These are phyloP conservation scores for Agonopterix alstromeriana DNA, from an alignment of 2,888 invertebrate species.

Conservation along the genomic window DNA sequence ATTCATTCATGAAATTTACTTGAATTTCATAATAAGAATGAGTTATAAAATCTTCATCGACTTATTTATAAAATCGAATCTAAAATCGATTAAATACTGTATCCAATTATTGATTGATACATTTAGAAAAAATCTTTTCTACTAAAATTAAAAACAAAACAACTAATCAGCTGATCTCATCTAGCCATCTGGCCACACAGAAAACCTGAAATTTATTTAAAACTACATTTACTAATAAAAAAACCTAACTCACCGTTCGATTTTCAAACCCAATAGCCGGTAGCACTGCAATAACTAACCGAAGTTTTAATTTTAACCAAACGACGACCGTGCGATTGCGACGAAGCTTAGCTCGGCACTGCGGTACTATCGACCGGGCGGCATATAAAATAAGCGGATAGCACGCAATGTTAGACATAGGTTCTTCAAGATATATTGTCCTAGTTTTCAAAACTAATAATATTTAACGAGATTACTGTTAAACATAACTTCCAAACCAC, in stretches of 20 bases:
- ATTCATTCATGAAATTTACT: no score
- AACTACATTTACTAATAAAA: no score
- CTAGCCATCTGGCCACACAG: neutral
- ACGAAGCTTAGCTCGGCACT: constrained; percentile 46
- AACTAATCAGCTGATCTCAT: neutral
- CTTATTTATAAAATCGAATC: no score
- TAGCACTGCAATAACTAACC: constrained; percentile 18
- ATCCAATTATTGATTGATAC: no score
- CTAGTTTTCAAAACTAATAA: constrained; percentile 21
- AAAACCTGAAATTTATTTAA: neutral
- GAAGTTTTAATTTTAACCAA: neutral
- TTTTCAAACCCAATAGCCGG: constrained; percentile 25
- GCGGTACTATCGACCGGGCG: constrained; percentile 65
- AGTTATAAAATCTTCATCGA: no score
- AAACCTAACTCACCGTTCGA: constrained; percentile 25
- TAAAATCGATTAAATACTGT: no score
- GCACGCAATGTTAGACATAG: constrained; percentile 54
- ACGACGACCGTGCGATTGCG: constrained; percentile 33
- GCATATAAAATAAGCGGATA: constrained; percentile 42
- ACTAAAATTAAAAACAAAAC: neutral
- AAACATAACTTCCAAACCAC: no score
- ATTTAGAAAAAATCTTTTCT: neutral
- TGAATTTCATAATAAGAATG: no score
- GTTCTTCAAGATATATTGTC: constrained; percentile 34
- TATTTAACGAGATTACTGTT: no score